Base-by-base conservation (phyloP, 2,113 vertebrate species). In the Menura novaehollandiae region DNA sequence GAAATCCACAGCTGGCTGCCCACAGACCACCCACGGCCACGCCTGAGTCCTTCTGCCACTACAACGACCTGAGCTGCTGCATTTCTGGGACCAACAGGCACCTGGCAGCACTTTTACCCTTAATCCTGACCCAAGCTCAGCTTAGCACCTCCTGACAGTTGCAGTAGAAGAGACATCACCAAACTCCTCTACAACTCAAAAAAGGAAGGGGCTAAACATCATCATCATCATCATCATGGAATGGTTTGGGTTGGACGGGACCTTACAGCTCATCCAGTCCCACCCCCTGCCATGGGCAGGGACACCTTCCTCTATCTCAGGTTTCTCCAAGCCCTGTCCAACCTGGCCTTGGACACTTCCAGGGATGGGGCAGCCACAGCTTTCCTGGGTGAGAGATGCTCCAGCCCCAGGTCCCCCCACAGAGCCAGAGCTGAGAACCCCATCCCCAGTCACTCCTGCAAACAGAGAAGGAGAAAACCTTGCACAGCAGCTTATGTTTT, bases 401-500 rank as follows among this genome's bases (percentile, higher is more conserved):
- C 19, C 80, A 82, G 56, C 9, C 30, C 18, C 1, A 1, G 56
- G 19, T 26, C 3, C 16, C 2, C 33, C 13, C 16, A 2, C 0
- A 3, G 41, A 60, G 60, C 27, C 2, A 8, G 22, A 74, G 46
- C 41, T 2, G 2, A 37, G 30, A 76, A 68, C 32, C n/a, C 51
- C 52, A 26, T 21, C 2, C 1, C 11, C 59, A 33, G 18, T 8
- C 59, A 41, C 11, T 56, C 23, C 15, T 3, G 17, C 51, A 64
- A 21, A 20, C 10, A 19, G 28, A 43, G 66, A 60, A 91, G 76
- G 86, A 91, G 28, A 67, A 88, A 80, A 53, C 68, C 73, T 52
- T 35, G 12, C 15, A 18, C 33, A 75, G 60, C 91, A 95, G 89
- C 75, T 92, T 80, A n/a, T 89, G 83, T 88, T 92, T 72, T 59